Percentiles rank a stretch among this genome's conserved stretches.
phyloP scores from a whole-genome alignment of 2,797 vertebrate species.

The Hapalemur alaotrensis region DNA sequence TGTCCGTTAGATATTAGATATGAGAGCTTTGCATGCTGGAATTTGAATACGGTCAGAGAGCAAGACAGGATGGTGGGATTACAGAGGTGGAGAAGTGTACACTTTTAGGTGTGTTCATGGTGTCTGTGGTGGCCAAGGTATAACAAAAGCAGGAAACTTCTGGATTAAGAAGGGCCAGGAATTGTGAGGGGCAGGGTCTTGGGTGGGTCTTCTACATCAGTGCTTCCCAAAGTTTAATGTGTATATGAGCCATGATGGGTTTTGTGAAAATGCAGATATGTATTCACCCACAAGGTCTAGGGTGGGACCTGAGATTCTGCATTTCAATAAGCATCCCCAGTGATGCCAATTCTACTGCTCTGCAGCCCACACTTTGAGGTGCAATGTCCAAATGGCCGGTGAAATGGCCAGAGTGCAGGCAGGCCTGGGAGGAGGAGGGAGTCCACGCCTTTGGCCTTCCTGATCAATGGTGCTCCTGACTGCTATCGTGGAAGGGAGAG shows the following conservation, averaged over 20 bases:
- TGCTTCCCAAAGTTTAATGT: not conserved
- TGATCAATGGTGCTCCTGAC: not conserved
- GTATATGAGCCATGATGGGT: not conserved
- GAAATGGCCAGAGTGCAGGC: not conserved
- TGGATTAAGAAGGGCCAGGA: not conserved
- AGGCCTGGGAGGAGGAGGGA: not conserved
- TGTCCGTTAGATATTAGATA: not conserved
- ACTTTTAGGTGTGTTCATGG: not conserved
- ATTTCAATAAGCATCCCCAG: not conserved
- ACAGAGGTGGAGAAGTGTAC: not conserved
- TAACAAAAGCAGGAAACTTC: not conserved
- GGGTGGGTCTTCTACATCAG: not conserved
- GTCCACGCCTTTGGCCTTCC: not conserved
- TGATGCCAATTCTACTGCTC: not conserved
- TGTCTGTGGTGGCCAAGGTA: not conserved
- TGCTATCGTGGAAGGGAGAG: not conserved
- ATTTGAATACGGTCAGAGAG: not conserved
- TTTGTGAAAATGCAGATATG: not conserved
- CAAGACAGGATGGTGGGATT: not conserved
- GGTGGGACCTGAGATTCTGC: not conserved
- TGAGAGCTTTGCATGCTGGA: not conserved
- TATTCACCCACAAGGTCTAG: not conserved
- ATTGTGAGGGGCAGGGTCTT: not conserved
- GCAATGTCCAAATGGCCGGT: not conserved
- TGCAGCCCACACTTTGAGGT: not conserved